These are phyloP conservation scores for Elysia chlorotica DNA, from an alignment of 1,140 invertebrate species.

Conservation along the genomic window DNA sequence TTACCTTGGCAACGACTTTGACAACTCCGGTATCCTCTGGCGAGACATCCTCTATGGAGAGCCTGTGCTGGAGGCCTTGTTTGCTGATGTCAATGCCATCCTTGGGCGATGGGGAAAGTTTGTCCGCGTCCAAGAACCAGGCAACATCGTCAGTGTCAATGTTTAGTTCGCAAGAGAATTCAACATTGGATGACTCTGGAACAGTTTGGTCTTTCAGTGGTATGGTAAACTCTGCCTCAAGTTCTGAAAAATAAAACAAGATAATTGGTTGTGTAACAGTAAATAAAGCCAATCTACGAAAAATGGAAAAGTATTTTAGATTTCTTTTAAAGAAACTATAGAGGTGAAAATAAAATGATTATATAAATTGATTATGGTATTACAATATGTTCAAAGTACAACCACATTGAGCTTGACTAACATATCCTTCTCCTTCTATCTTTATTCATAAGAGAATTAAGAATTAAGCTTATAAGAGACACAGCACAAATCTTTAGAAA, in stretches of 20 bases:
- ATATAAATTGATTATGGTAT: no score
- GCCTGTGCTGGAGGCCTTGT: constrained; percentile 47
- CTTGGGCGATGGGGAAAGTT: constrained; percentile 41
- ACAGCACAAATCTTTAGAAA: no score
- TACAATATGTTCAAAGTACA: no score
- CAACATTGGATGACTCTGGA: constrained; percentile 81
- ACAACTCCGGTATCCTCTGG: constrained; percentile 46
- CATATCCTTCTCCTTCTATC: no score
- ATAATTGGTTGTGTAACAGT: not conserved
- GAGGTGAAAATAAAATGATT: no score
- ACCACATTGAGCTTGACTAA: no score
- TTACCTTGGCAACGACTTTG: constrained; percentile 45
- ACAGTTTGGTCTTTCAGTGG: constrained; percentile 42
- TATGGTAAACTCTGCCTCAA: constrained; percentile 37
- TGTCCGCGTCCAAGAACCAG: constrained; percentile 61
- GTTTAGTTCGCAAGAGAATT: constrained; percentile 91
- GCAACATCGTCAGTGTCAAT: constrained; percentile 72
- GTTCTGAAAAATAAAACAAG: constrained; percentile 23
- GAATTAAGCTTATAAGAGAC: no score
- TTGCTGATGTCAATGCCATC: constrained; percentile 77
- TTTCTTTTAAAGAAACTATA: no score
- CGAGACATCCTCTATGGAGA: constrained; percentile 48
- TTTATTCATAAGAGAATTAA: no score
- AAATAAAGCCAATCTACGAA: no score
- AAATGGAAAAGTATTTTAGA: no score